Percentiles rank a stretch among this genome's conserved stretches.
Conservation (phyloP, 2,888 invertebrate species). For the Calameuta pallipes region DNA sequence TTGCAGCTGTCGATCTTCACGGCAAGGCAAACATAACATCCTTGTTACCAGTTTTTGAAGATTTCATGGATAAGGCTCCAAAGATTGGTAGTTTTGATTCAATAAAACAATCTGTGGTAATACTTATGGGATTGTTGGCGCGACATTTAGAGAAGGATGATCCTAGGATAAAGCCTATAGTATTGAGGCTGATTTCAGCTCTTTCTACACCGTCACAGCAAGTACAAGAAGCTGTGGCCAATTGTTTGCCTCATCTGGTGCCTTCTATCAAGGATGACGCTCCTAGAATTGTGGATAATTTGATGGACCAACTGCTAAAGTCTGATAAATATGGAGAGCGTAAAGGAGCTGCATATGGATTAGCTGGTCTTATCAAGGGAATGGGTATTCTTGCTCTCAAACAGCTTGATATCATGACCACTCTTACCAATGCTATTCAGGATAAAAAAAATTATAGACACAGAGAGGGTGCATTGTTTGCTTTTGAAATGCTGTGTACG, state of each 20-base stretch:
- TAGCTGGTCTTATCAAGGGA: constrained; percentile 97
- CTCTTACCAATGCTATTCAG: constrained; percentile 91
- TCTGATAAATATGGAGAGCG: constrained; percentile 93
- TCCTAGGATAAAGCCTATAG: constrained; percentile 92
- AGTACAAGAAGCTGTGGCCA: constrained; percentile 97
- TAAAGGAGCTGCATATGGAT: constrained; percentile 96
- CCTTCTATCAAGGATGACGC: constrained; percentile 93
- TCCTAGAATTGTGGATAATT: constrained; percentile 85
- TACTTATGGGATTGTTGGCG: constrained; percentile 97
- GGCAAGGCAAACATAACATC: constrained; percentile 80
- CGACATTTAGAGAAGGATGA: constrained; percentile 93
- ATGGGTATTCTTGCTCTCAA: constrained; percentile 95
- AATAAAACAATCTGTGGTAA: constrained; percentile 94
- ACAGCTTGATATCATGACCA: constrained; percentile 95
- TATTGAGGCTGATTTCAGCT: constrained; percentile 88
- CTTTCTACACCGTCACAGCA: constrained; percentile 97
- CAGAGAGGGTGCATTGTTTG: constrained; percentile 95
- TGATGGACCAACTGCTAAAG: constrained; percentile 87
- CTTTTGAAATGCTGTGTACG: constrained; percentile 96
- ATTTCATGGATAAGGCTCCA: constrained; percentile 92
- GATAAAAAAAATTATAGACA: constrained; percentile 96
- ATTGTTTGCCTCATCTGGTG: constrained; percentile 94
- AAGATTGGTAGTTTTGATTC: constrained; percentile 91
- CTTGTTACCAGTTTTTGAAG: constrained; percentile 91
- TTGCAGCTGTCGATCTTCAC: constrained; percentile 90